Evolutionary conservation across 2,113 vertebrate species (phyloP).

Genomic region (Myotis brandtii): DNA sequence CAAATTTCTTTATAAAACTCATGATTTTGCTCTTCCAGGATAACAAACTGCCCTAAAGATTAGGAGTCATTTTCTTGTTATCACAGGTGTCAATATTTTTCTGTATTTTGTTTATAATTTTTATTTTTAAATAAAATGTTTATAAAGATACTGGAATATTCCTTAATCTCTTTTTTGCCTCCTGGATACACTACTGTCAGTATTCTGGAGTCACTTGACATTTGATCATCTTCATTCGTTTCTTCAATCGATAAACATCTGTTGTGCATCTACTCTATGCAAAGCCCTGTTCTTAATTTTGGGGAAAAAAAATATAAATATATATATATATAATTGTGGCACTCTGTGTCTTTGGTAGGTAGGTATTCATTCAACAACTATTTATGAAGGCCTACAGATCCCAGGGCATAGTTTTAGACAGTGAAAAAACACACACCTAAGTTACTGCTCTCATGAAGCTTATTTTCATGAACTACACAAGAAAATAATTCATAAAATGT

Average conservation of each 20-base stretch:
- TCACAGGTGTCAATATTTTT: constrained; percentile 81
- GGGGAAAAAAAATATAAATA: background rate
- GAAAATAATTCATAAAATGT: background rate
- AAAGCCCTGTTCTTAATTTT: background rate
- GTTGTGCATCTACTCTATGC: background rate
- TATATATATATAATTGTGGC: background rate
- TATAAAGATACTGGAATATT: constrained; percentile 50
- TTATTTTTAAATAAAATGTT: constrained; percentile 83
- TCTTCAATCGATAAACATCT: background rate
- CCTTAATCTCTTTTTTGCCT: background rate
- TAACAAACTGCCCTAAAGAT: constrained; percentile 37
- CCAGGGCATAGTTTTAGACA: background rate
- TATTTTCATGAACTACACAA: background rate
- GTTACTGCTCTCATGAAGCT: background rate
- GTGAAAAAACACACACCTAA: background rate
- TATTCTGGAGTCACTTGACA: background rate
- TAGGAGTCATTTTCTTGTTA: constrained; percentile 66
- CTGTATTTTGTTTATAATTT: constrained; percentile 83
- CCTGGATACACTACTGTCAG: background rate
- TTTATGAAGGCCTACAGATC: background rate
- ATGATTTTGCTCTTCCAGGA: constrained; percentile 54
- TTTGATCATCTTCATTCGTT: background rate
- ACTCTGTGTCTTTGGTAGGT: background rate
- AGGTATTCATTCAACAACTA: background rate
- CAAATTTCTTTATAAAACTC: constrained; percentile 85